Conservation (phyloP, 1,140 invertebrate genomes). For the Orchesella cincta region DNA sequence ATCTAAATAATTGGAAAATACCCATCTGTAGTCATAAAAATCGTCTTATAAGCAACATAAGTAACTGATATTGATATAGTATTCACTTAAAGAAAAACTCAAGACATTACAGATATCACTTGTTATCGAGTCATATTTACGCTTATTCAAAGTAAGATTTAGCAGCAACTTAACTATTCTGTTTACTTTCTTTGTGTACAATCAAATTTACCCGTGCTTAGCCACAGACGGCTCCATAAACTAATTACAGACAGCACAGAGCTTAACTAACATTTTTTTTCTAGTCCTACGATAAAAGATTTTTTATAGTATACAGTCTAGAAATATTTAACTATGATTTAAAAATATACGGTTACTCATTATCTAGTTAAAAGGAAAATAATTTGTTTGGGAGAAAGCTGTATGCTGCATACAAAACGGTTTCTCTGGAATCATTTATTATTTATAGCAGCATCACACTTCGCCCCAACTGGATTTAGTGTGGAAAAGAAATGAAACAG, state of each 20-base stretch:
- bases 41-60: neutral
- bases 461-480: no score
- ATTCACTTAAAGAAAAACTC: neutral
- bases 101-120: neutral
- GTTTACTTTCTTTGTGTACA: neutral
- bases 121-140: constrained; percentile 6
- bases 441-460: no score
- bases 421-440: no score
- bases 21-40: neutral
- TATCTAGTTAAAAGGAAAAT: no score
- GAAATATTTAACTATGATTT: no score
- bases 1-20: neutral
- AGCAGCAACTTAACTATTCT: neutral
- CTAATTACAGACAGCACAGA: neutral
- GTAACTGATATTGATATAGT: neutral
- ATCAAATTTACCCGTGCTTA: neutral
- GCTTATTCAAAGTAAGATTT: neutral
- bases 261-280: neutral
- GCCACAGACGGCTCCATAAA: neutral
- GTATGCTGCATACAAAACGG: no score
- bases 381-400: no score
- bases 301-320: neutral
- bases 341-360: no score
- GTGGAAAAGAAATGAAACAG: no score
- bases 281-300: neutral